Conservation (phyloP, 1,140 invertebrate genomes). For the Choristoneura fumiferana region DNA sequence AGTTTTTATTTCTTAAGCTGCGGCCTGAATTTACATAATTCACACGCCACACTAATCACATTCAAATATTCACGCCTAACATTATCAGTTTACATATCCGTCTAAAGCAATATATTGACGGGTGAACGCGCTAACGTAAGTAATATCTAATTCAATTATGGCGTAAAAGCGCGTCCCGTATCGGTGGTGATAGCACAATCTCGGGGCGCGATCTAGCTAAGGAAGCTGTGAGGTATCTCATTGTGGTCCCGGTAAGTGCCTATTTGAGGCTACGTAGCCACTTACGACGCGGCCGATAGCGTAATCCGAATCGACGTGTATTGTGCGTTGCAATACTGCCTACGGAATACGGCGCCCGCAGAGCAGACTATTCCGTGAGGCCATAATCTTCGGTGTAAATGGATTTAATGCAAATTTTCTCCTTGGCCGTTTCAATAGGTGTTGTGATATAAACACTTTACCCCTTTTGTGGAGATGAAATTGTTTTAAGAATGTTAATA, state of each 20-base stretch:
- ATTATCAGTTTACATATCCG: slow-evolving; percentile 31
- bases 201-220: slow-evolving; percentile 53
- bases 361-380: slow-evolving; percentile 36
- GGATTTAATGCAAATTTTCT: slow-evolving; percentile 61
- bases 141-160: slow-evolving; percentile 70
- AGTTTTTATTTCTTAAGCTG: no score
- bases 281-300: slow-evolving; percentile 65
- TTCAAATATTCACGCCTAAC: slow-evolving; percentile 12
- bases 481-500: slow-evolving; percentile 33
- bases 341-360: slow-evolving; percentile 39
- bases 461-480: slow-evolving; percentile 38
- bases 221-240: slow-evolving; percentile 62
- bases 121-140: slow-evolving; percentile 40
- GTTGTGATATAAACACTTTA: slow-evolving; percentile 42
- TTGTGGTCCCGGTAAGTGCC: slow-evolving; percentile 68
- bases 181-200: slow-evolving; percentile 62
- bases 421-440: slow-evolving; percentile 37
- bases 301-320: slow-evolving; percentile 66
- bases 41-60: slow-evolving; percentile 14
- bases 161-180: slow-evolving; percentile 57
- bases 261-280: slow-evolving; percentile 69
- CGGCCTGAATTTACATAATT: background rate
- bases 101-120: slow-evolving; percentile 45
- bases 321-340: slow-evolving; percentile 61
- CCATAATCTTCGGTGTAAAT: slow-evolving; percentile 57